Percentiles rank a stretch among this genome's conserved stretches.
These are phyloP conservation scores for Eupithecia subfuscata DNA, from an alignment of 2,888 invertebrate species.

Conservation along the genomic window DNA sequence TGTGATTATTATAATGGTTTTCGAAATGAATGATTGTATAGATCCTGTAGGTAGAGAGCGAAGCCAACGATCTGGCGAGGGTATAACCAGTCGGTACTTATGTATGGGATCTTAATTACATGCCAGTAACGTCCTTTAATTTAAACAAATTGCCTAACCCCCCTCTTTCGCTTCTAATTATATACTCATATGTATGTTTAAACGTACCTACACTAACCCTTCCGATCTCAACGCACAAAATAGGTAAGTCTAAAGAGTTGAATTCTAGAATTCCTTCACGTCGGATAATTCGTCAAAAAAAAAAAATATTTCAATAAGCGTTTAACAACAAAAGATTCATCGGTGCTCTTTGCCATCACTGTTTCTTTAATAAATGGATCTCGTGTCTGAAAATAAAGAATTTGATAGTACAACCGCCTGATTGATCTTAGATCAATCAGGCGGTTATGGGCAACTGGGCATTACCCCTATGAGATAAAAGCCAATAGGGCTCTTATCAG, in stretches of 20 bases:
- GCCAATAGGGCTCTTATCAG: too few species aligned
- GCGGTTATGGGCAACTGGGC: too few species aligned
- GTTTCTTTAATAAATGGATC: not conserved
- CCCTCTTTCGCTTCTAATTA: not conserved
- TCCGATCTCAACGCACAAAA: not conserved
- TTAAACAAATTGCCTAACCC: not conserved
- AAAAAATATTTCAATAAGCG: not conserved
- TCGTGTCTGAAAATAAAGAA: too few species aligned
- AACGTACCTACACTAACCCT: not conserved
- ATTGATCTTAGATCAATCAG: not conserved
- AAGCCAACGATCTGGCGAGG: not conserved
- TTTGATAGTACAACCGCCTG: too few species aligned
- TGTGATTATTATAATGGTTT: slow-evolving; percentile 8
- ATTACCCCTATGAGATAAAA: too few species aligned
- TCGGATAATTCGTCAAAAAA: not conserved
- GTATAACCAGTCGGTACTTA: not conserved
- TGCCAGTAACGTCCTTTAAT: not conserved
- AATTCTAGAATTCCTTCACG: not conserved
- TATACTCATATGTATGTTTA: not conserved
- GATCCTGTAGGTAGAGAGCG: not conserved
- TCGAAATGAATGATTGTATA: not conserved
- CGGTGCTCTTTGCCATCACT: not conserved
- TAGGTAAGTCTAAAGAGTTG: not conserved
- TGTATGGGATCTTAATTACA: not conserved
- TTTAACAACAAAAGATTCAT: not conserved